Conservation (phyloP, 2,797 vertebrate genomes). For the Neostethus bicornis region DNA sequence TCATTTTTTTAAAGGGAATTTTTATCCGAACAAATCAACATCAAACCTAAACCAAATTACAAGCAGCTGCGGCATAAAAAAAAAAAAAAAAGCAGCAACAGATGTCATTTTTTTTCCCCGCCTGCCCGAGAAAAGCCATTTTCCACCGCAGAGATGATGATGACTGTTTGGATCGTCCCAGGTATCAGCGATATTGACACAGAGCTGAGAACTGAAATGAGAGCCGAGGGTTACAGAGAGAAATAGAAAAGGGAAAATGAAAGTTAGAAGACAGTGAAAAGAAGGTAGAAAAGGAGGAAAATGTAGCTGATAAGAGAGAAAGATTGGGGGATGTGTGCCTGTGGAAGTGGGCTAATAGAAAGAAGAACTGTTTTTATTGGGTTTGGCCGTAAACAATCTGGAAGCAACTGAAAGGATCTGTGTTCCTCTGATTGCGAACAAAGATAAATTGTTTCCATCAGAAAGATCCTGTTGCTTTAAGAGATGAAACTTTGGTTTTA, state of each 20-base stretch:
- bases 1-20: no score
- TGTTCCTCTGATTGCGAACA: constrained; percentile 1
- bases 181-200: constrained; percentile 6
- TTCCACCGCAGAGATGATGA: constrained; percentile 12
- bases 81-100: neutral
- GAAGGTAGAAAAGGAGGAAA: neutral
- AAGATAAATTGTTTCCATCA: constrained; percentile 3
- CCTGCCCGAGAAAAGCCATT: constrained; percentile 1
- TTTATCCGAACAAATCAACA: no score
- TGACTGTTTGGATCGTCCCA: constrained; percentile 10
- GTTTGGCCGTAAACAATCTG: constrained; percentile 3
- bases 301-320: neutral
- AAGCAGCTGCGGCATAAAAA: neutral
- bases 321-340: neutral
- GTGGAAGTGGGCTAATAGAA: neutral
- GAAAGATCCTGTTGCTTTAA: neutral
- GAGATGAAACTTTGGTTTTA: constrained; percentile 6
- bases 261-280: neutral
- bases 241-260: neutral
- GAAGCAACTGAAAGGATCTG: neutral
- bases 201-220: neutral
- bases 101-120: neutral
- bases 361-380: neutral
- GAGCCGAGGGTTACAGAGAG: neutral
- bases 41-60: neutral